Conservation (phyloP, 2,888 invertebrate genomes). For the Colletes collaris region DNA sequence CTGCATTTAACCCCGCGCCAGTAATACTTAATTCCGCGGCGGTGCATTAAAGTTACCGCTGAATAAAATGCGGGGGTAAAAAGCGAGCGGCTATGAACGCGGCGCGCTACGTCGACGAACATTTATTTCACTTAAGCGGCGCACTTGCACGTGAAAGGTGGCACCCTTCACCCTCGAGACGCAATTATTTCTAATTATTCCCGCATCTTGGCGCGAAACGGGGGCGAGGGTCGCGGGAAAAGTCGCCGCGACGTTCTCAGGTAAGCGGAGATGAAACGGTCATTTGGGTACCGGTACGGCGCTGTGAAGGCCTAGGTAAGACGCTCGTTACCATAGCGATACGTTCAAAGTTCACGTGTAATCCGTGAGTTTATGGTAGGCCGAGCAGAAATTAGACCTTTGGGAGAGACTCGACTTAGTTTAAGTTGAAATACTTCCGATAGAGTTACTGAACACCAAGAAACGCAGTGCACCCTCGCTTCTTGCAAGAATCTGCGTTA, state of each 20-base stretch:
- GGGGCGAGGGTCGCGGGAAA: constrained; percentile 5
- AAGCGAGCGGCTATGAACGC: constrained; percentile 20
- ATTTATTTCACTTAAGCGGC: constrained; percentile 67
- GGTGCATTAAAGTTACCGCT: constrained; percentile 31
- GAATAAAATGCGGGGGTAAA: constrained; percentile 41
- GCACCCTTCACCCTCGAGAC: constrained; percentile 65
- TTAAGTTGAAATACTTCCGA: too few relatives aligned
- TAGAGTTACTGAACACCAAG: too few relatives aligned
- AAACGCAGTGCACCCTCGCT: too few relatives aligned
- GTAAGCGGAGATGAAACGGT: constrained; percentile 25
- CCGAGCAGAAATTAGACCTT: too few relatives aligned
- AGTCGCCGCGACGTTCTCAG: constrained; percentile 34
- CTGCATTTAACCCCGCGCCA: constrained; percentile 9
- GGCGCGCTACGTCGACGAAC: constrained; percentile 43
- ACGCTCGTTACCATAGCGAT: constrained; percentile 1
- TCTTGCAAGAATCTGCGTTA: too few relatives aligned
- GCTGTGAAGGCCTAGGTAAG: not conserved
- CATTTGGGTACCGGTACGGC: not conserved
- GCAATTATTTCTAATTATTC: constrained; percentile 70
- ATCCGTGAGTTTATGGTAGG: too few relatives aligned
- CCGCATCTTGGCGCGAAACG: constrained; percentile 41
- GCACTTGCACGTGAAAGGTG: constrained; percentile 54
- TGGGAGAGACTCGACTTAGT: too few relatives aligned
- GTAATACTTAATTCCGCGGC: constrained; percentile 39
- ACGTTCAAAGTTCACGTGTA: too few relatives aligned